Base-by-base conservation (phyloP, 2,113 vertebrate species). In the Corydoras sp. region DNA sequence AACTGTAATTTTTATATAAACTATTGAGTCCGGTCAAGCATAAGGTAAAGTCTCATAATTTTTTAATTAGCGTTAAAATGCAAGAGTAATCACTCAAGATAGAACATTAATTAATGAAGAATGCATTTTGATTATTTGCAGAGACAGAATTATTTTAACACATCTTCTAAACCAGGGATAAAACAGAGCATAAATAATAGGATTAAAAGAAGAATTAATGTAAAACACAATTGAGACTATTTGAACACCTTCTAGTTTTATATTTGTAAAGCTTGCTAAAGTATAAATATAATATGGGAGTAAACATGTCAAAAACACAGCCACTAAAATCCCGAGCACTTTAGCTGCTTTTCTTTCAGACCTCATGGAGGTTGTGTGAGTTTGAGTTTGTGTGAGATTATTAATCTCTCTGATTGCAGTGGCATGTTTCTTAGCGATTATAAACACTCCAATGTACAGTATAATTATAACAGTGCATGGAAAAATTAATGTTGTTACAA, bases 361-460 rank as follows among this genome's bases (percentile, higher is more conserved):
- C 30, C 51, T 48, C 43, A 66, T 70, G 3, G 74, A 78, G 50
- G 54, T 18, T 49, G 18, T 10, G 7, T 67, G 9, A 9, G 13
- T 61, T 48, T 43, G 53, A 68, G 32, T 1, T 7, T 13, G 31
- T 29, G 18, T 54, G 14, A 18, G 66, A 13, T 48, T 13, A 48
- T 59, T 68, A 7, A 65, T 15, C 14, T 65, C 53, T 63, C 10
- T 31, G 11, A 76, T 90, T 51, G 83, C 86, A 62, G 51, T 68
- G 8, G 71, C 78, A 43, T 79, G 78, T 71, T 72, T 79, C 65
- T 35, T 73, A 12, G 78, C 78, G 3, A 79, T 72, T 2, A 69
- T 0, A 55, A 76, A 79, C 9, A 76, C 60, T 10, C 59, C 53
- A 10, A 15, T 10, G 29, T 72, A 73, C 58, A 75, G 62, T 49